Conservation (phyloP, 2,888 invertebrate species). For the Oligia latruncula region DNA sequence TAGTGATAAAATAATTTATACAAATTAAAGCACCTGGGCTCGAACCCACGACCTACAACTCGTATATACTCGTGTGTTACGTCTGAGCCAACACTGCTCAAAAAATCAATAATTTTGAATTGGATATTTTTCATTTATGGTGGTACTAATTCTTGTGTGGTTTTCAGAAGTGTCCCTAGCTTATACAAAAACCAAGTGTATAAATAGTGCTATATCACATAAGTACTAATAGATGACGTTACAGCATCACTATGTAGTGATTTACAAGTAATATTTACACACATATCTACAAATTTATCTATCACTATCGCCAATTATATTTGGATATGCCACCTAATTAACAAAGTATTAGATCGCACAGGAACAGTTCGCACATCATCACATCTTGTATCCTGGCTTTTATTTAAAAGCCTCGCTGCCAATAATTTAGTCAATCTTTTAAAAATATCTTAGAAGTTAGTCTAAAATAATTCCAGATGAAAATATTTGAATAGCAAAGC, state of each 20-base stretch:
- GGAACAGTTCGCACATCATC: slow-evolving; percentile 2
- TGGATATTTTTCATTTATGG: neutral
- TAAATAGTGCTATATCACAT: slow-evolving; percentile 66
- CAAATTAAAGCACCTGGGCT: neutral
- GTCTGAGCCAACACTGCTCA: neutral
- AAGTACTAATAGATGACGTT: slow-evolving; percentile 59
- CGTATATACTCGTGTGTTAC: neutral
- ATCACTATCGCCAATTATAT: slow-evolving; percentile 67
- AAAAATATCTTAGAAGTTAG: slow-evolving; percentile 9
- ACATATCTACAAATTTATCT: slow-evolving; percentile 63
- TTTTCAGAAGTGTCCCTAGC: neutral
- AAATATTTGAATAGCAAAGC: slow-evolving; percentile 14
- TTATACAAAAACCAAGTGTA: slow-evolving; percentile 58
- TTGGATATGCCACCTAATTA: slow-evolving; percentile 65
- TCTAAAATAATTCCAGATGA: slow-evolving; percentile 3
- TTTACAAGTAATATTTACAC: slow-evolving; percentile 58
- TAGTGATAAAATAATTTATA: neutral
- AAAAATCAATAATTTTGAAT: neutral
- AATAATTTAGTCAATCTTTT: slow-evolving; percentile 7
- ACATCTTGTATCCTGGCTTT: slow-evolving; percentile 11
- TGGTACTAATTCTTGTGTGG: neutral
- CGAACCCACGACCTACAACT: neutral
- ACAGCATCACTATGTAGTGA: slow-evolving; percentile 59
- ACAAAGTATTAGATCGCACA: slow-evolving; percentile 46
- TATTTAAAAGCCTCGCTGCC: slow-evolving; percentile 12